These are phyloP conservation scores for Hoplodrina blanda DNA, from an alignment of 2,888 invertebrate genomes.

Conservation along the genomic window DNA sequence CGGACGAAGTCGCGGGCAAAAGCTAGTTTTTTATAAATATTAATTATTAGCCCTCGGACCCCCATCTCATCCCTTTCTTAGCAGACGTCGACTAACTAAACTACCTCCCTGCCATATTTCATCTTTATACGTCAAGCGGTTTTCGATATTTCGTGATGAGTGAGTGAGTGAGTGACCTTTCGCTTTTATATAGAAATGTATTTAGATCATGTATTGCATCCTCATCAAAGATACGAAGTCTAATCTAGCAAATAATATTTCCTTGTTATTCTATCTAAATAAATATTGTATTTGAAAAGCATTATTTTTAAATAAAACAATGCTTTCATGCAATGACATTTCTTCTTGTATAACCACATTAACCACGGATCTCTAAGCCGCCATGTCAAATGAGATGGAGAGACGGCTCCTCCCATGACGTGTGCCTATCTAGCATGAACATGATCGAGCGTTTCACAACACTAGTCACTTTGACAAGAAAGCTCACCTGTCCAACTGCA, in stretches of 20 bases:
- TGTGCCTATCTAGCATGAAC: constrained; percentile 41
- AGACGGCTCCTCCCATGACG: constrained; percentile 44
- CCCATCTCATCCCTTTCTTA: no score
- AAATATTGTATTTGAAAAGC: no score
- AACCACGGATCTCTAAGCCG: constrained; percentile 16
- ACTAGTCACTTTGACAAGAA: constrained; percentile 65
- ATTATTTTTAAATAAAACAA: neutral
- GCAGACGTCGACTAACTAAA: no score
- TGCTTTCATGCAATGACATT: neutral
- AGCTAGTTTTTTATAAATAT: neutral
- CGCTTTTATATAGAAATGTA: no score
- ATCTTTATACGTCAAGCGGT: no score
- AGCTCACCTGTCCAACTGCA: constrained; percentile 71
- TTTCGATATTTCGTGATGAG: no score
- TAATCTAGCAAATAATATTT: no score
- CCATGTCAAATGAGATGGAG: constrained; percentile 23
- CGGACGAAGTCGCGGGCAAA: no score
- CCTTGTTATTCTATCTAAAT: no score
- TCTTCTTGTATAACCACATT: neutral
- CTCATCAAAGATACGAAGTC: constrained; percentile 2
- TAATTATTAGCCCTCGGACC: neutral
- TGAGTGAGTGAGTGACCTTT: no score
- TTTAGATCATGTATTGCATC: no score
- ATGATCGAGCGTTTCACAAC: constrained; percentile 62
- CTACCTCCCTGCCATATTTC: no score